Evolutionary conservation across 2,888 invertebrate species (phyloP), one percentile per base, ranked within the genome.

Genomic region (Cordilura impudica): DNA sequence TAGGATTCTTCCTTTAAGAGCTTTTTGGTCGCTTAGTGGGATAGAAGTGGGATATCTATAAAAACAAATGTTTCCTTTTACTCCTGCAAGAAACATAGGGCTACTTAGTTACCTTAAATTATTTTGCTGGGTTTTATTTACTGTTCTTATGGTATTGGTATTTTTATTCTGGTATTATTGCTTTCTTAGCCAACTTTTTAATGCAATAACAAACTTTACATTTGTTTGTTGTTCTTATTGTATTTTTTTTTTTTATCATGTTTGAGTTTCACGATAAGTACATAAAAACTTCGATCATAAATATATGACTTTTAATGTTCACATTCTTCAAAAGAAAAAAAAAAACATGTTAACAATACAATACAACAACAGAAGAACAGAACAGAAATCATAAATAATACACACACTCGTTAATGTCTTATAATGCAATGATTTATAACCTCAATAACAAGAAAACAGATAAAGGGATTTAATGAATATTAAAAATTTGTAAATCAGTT

Each of bases 371-470:
- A 39, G 51, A 26, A 23, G 4, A 43, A 4, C 5, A 26, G 19
- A 49, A 29, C 66, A 74, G 49, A 75, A 75, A 75, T 69, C 67
- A 75, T 75, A 75, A 75, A 75, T 75, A 75, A 75, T 61, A 61
- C 51, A 74, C 45, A 31, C 56, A 60, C 67, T 75, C 56, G 51
- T 66, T 63, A 71, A 75, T 56, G 67, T 63, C 75, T 71, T 71
- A 75, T 75, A 75, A 79, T 71, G 31, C 67, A 43, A 66, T 75
- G 75, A 79, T 79, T 79, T 79, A 79, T 75, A 79, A 71, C 79
- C 67, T 54, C 75, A 69, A 69, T 75, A 75, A 75, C 54, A 69
- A 49, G 49, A 63, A 69, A 69, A 39, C 54, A 69, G 63, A 75
- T 75, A 69, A 75, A 61, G 69, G 69, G 49, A 63, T 75, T 75